Percentiles rank a stretch among this genome's conserved stretches.
phyloP scores from a whole-genome alignment of 2,797 vertebrate species.

The Amblyraja radiata region DNA sequence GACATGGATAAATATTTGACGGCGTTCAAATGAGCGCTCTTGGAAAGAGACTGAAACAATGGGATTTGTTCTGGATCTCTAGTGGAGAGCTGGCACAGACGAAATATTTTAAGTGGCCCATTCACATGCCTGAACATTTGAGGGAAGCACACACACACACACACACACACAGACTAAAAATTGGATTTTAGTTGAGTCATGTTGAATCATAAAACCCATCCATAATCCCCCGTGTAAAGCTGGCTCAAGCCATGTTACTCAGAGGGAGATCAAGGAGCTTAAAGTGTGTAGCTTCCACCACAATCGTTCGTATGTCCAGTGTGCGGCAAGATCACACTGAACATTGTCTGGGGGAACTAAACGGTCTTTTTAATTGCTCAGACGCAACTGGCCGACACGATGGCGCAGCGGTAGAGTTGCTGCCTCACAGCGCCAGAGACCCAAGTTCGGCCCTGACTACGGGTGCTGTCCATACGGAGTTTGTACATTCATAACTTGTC shows the following conservation, averaged over 20 bases:
- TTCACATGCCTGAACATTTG: not conserved
- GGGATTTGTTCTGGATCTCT: not conserved
- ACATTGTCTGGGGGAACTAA: no score
- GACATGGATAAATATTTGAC: not conserved
- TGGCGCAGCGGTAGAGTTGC: no score
- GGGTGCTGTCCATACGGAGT: no score
- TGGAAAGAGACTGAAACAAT: not conserved
- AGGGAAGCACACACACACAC: not conserved
- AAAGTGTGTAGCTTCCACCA: not conserved
- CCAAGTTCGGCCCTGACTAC: no score
- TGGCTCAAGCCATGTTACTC: not conserved
- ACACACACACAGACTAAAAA: no score
- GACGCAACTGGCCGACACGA: no score
- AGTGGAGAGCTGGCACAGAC: not conserved
- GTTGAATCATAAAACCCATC: not conserved
- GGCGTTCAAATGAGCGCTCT: no score
- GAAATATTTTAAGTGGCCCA: not conserved
- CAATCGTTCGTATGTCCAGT: not conserved
- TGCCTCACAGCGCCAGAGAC: no score
- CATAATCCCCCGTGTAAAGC: not conserved
- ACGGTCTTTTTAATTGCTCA: not conserved
- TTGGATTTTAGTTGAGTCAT: not conserved
- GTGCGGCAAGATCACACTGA: not conserved
- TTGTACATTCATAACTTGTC: no score
- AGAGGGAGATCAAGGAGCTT: not conserved